Conservation (phyloP, 2,113 vertebrate species). For the Chrysemys picta region DNA sequence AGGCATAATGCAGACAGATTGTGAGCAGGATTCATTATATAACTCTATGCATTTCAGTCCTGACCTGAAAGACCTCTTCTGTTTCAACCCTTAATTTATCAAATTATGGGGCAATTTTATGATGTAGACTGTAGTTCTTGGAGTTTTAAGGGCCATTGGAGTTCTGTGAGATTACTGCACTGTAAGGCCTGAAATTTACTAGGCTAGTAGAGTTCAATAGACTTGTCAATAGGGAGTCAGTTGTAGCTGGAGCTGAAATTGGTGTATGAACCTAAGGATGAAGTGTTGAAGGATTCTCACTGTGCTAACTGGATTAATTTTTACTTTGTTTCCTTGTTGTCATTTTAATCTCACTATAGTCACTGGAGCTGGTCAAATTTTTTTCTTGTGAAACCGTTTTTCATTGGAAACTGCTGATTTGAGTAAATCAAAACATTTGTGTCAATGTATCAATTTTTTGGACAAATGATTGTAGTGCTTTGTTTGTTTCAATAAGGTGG, state of each 20-base stretch:
- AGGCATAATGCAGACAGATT: accelerated
- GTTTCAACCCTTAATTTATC: background rate
- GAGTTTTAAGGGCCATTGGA: background rate
- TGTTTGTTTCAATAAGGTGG: background rate
- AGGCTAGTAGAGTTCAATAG: background rate
- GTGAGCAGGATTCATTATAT: background rate
- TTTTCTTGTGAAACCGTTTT: background rate
- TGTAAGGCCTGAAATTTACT: background rate
- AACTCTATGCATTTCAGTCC: accelerated
- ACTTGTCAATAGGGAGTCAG: background rate
- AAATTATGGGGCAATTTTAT: background rate
- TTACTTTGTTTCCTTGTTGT: background rate
- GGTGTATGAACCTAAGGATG: background rate
- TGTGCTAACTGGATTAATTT: background rate
- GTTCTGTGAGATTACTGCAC: background rate
- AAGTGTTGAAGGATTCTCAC: background rate
- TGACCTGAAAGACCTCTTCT: background rate
- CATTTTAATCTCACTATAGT: background rate
- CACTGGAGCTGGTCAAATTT: background rate
- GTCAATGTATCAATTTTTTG: background rate
- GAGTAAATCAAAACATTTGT: background rate
- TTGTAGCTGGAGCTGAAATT: background rate
- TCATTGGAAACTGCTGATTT: background rate
- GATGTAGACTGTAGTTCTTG: background rate
- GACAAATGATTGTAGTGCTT: background rate